Evolutionary conservation across 2,888 invertebrate species (phyloP).

Genomic region (Syrista parreyssii): DNA sequence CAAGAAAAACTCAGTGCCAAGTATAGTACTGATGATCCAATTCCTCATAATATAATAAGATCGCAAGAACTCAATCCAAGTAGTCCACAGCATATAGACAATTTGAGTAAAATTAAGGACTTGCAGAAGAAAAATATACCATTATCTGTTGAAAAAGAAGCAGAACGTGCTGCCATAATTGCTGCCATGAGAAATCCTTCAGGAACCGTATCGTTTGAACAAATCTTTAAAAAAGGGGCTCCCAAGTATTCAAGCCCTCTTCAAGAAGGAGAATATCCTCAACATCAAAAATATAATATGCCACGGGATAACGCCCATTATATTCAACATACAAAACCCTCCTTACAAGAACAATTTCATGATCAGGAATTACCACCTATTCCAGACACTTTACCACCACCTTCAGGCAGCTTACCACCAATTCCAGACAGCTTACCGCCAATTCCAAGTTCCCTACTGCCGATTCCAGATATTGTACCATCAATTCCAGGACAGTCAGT

Average conservation of each 20-base stretch:
- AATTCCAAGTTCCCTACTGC: too few relatives aligned
- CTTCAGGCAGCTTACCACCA: too few relatives aligned
- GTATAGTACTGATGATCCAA: constrained; percentile 43
- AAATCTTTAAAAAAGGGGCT: neutral
- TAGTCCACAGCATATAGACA: constrained; percentile 2
- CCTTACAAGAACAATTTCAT: neutral
- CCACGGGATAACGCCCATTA: neutral
- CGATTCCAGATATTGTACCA: too few relatives aligned
- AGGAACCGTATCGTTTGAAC: neutral
- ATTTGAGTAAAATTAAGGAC: constrained; percentile 5
- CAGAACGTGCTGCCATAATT: constrained; percentile 22
- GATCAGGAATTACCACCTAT: neutral
- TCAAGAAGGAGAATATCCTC: neutral
- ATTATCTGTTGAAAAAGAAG: constrained; percentile 23
- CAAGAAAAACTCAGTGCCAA: constrained; percentile 54
- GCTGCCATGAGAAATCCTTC: constrained; percentile 24
- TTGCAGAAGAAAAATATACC: too few relatives aligned
- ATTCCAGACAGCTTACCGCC: too few relatives aligned
- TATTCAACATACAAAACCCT: neutral
- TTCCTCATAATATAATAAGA: constrained; percentile 7
- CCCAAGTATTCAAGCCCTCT: constrained; percentile 1
- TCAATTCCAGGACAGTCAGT: too few relatives aligned
- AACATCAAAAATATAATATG: neutral
- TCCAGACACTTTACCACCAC: neutral
- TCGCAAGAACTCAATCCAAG: constrained; percentile 6